Conservation (phyloP, 2,113 vertebrate species). For the Mohoua ochrocephala region DNA sequence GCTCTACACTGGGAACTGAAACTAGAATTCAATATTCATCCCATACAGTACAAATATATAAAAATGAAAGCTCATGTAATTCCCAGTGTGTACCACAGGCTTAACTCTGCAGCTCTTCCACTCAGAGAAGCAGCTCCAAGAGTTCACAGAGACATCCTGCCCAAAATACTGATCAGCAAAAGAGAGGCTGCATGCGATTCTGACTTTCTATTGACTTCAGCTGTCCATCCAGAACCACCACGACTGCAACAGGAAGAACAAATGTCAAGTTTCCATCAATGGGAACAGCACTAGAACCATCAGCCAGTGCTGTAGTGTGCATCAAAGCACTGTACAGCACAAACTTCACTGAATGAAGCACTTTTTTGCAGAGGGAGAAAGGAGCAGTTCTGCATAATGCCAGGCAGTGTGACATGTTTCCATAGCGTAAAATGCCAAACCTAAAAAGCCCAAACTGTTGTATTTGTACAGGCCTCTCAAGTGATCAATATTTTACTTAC, state of each 20-base stretch:
- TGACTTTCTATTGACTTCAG: neutral
- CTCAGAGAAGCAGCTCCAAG: neutral
- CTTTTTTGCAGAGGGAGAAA: neutral
- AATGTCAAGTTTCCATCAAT: neutral
- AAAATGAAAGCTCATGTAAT: neutral
- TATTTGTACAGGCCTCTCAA: neutral
- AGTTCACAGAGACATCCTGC: neutral
- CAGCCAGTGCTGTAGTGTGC: neutral
- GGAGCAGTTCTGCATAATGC: neutral
- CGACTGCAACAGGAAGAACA: neutral
- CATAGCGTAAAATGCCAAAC: neutral
- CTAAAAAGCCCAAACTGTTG: neutral
- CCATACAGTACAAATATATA: neutral
- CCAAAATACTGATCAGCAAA: neutral
- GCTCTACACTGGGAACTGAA: neutral
- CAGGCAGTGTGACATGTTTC: neutral
- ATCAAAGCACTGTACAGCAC: neutral
- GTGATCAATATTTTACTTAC: conserved; percentile 64
- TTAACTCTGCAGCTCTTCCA: neutral
- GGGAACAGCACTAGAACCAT: neutral
- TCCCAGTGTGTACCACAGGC: neutral
- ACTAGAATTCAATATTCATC: neutral
- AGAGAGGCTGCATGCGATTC: neutral
- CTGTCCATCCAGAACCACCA: neutral
- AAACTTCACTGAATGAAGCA: neutral